phyloP scores from a whole-genome alignment of 2,797 vertebrate species.

The Anisognathus igniventris region DNA sequence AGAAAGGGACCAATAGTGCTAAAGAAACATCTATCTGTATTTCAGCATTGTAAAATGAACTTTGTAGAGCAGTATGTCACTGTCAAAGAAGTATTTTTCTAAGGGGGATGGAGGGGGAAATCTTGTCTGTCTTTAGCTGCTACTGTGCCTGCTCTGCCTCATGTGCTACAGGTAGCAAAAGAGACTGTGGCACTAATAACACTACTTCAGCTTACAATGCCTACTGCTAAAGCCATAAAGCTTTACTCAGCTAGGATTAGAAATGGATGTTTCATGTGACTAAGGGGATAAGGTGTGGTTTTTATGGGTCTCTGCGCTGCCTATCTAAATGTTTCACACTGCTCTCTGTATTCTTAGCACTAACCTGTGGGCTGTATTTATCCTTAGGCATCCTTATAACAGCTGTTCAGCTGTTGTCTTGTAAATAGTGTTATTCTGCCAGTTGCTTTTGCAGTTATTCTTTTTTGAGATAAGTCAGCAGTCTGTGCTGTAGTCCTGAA shows the following conservation, averaged over 20 bases:
- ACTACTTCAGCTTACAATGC: background rate
- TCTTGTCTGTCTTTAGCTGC: background rate
- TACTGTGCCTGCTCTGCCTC: background rate
- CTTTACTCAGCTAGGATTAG: background rate
- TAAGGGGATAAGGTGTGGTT: background rate
- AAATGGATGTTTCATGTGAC: background rate
- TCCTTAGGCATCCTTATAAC: background rate
- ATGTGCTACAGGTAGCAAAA: background rate
- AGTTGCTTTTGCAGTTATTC: background rate
- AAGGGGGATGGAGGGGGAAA: background rate
- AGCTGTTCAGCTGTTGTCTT: background rate
- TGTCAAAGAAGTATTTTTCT: background rate
- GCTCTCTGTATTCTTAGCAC: background rate
- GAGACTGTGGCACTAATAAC: background rate
- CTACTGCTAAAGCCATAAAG: background rate
- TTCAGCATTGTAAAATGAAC: background rate
- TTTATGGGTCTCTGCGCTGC: background rate
- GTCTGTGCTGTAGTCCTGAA: background rate
- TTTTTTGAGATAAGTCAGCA: background rate
- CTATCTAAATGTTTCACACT: background rate
- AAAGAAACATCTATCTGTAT: background rate
- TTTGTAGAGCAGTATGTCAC: background rate
- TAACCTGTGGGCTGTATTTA: background rate
- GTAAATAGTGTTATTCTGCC: background rate
- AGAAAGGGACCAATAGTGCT: background rate